These are phyloP conservation scores for Dromococcyx pavoninus DNA, from an alignment of 2,797 vertebrate genomes.

Conservation along the genomic window DNA sequence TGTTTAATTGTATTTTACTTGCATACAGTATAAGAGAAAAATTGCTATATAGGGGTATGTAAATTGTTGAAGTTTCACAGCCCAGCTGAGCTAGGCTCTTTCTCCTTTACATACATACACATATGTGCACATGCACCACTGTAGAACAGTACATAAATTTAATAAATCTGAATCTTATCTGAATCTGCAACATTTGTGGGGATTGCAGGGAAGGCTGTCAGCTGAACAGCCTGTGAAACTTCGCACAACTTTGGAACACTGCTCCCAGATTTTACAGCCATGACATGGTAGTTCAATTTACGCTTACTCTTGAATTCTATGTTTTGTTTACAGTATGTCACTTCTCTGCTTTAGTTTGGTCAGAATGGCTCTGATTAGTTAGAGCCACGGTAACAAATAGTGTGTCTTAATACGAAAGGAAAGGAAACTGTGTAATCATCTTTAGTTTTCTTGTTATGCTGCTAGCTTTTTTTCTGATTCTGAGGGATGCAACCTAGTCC, in stretches of 20 bases:
- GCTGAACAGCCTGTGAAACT: conserved; percentile 63
- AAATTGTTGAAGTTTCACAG: conserved; percentile 59
- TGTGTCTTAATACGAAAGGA: conserved; percentile 18
- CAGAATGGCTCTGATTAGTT: conserved; percentile 6
- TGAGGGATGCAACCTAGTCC: neutral
- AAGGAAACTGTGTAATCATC: neutral
- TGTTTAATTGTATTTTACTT: conserved; percentile 64
- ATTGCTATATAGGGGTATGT: conserved; percentile 73
- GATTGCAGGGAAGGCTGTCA: conserved; percentile 55
- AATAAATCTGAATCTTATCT: conserved; percentile 75
- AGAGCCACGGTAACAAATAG: neutral
- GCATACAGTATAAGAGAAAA: conserved; percentile 54
- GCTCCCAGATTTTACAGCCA: conserved; percentile 43
- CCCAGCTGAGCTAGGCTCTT: neutral
- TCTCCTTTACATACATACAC: neutral
- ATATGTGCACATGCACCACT: neutral
- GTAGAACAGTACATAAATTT: conserved; percentile 57
- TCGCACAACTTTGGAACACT: conserved; percentile 57
- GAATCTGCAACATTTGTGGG: conserved; percentile 55
- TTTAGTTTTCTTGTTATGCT: neutral
- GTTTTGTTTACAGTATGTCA: conserved; percentile 46
- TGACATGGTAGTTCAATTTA: conserved; percentile 61
- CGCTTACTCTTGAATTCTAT: conserved; percentile 19
- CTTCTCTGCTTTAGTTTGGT: conserved; percentile 31
- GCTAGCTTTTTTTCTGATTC: neutral